Evolutionary conservation across 2,113 vertebrate species (phyloP), one percentile per base, ranked within the genome.

Genomic region (Todiramphus saurophagus): DNA sequence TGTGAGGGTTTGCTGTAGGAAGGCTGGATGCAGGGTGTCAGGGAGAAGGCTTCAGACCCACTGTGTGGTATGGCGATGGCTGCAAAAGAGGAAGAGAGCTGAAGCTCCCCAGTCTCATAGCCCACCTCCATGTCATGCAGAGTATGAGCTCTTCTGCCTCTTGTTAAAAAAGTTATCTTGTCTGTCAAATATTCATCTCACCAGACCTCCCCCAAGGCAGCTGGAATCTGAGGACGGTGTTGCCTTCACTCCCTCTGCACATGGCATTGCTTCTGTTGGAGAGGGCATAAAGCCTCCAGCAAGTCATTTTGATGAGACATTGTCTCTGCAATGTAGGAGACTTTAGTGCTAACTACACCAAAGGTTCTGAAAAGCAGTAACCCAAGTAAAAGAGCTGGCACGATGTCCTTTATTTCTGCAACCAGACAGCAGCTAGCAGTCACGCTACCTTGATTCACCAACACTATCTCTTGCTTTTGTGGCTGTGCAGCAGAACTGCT

Each of bases 61-160:
- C 15, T 0, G 0, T 11, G 55, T 10, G 25, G 39, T 21, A 30
- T 7, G 11, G 59, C 2, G 5, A 31, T 62, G 50, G 16, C 44
- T 82, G 62, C 1, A 1, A 35, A 62, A 39, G 35, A 62, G 39
- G 24, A 62, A 33, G 56, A 90, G 14, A 59, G 17, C 24, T 87
- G 31, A 16, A 72, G 24, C 43, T 24, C 55, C 41, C 19, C 39
- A 17, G 25, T 2, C 30, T 51, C 37, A 37, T 2, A 44, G n/a
- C 21, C 11, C 13, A 31, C 13, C 23, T 62, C 20, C 30, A 16
- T 11, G 33, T 11, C 56, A 69, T 7, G 62, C 5, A 17, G 43
- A 27, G 5, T 3, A 18, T 5, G 9, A 67, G 13, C 11, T 66
- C 20, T 62, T 79, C 2, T 4, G 7, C 10, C 31, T 79, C 18